These are phyloP conservation scores for Cephus cinctus DNA, from an alignment of 1,140 invertebrate genomes.

Conservation along the genomic window DNA sequence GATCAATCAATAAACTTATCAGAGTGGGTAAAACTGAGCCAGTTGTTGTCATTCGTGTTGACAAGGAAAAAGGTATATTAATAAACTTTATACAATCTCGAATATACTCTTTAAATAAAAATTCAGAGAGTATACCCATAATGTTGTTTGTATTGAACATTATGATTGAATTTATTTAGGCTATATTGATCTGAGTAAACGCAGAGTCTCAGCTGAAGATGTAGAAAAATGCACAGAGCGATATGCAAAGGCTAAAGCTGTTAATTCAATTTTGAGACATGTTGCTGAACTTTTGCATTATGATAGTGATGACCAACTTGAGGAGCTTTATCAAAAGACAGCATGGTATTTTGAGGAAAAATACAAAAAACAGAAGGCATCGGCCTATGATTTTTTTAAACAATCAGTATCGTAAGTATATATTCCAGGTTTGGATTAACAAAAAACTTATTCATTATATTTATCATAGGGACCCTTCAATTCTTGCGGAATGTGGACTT, in stretches of 20 bases:
- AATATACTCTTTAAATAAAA: neutral
- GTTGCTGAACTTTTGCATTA: conserved; percentile 94
- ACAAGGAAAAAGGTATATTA: conserved; percentile 93
- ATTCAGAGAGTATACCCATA: neutral
- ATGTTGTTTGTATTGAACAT: neutral
- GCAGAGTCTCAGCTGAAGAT: conserved; percentile 97
- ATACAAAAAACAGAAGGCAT: conserved; percentile 85
- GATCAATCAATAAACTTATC: conserved; percentile 99
- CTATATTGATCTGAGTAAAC: conserved; percentile 99
- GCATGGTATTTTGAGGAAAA: conserved; percentile 99
- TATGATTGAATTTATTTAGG: conserved; percentile 58
- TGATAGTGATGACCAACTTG: conserved; percentile 87
- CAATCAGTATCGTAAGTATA: conserved; percentile 89
- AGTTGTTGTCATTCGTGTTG: conserved; percentile 98
- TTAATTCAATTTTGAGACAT: conserved; percentile 96
- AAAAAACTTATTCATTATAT: conserved; percentile 11
- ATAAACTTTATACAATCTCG: neutral
- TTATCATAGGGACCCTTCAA: conserved; percentile 79
- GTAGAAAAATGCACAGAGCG: conserved; percentile 97
- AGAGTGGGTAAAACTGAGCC: conserved; percentile 98
- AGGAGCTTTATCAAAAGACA: conserved; percentile 95
- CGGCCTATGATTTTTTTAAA: conserved; percentile 98
- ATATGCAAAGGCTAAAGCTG: conserved; percentile 97
- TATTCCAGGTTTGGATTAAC: neutral
- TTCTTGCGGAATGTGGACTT: conserved; percentile 94